Base-by-base conservation (phyloP, 2,888 invertebrate species). In the Protophormia terraenovae region DNA sequence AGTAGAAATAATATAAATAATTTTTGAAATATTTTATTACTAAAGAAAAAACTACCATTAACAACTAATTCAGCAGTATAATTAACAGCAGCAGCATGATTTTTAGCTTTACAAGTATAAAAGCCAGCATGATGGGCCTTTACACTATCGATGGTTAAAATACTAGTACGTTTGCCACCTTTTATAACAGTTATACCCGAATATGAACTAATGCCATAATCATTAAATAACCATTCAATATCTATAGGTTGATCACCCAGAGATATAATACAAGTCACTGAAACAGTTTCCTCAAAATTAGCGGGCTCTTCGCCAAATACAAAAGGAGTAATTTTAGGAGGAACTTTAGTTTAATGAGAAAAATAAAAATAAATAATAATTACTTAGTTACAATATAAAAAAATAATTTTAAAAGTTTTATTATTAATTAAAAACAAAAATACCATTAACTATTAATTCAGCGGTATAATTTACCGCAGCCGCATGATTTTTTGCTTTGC, bases 231-330 rank as follows among this genome's bases (percentile, higher is more conserved):
- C 97, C 97, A 97, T 79, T 94, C 93, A 66, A 97, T 94, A 84
- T 94, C 94, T 62, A 96, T 93, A 4, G 97, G 97, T 89, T 95
- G 94, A 93, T 97, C 97, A 80, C 97, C 96, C 89, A 95, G 95
- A 88, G 94, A 94, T 77, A 96, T 94, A 62, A 95, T 94, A 90
- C 96, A 96, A 88, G 95, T 94, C 55, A 96, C 94, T 19, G 95
- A 95, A 41, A 95, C 95, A 80, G 94, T 94, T 89, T 95, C 95
- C 89, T 94, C 95, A 73, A 94, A 94, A 90, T 94, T 94, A 3
- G 90, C 90, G 2, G 92, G 91, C 66, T 89, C 90, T 78, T 90
- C 91, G 78, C 91, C 92, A 71, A 97, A 97, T 88, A 95, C 93
- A 92, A 97, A 97, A 88, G 96, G 95, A 91, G 95, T 94, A 91